A percentile compares a stretch with the other conserved stretches of the same genome.
Conservation (phyloP, 64 coral and sea anemone species). For the Dendrophyllia cribrosa region DNA sequence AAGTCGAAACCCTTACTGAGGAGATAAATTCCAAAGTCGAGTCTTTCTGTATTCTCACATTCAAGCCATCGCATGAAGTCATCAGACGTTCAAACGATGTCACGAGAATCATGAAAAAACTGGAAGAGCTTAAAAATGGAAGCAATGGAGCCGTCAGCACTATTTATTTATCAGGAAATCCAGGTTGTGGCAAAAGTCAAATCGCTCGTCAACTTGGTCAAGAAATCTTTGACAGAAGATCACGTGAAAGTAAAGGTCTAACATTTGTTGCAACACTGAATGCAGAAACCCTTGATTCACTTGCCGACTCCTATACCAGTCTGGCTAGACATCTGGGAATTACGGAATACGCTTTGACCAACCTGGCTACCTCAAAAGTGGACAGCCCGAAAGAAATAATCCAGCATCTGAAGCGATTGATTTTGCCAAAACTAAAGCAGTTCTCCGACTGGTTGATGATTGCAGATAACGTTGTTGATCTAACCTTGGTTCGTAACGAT, state of each 20-base stretch:
- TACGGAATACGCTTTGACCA: constrained; percentile 1
- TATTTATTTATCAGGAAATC: constrained; percentile 5
- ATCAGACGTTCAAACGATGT: neutral
- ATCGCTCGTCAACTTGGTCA: neutral
- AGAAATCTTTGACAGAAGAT: neutral
- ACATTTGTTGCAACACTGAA: constrained; percentile 6
- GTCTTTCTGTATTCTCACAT: neutral
- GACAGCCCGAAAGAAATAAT: neutral
- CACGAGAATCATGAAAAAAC: neutral
- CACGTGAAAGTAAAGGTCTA: neutral
- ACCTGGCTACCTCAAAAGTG: neutral
- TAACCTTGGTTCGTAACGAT: constrained; percentile 1
- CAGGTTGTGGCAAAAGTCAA: constrained; percentile 18
- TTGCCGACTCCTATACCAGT: constrained; percentile 16
- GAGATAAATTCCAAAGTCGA: neutral
- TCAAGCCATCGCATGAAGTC: neutral
- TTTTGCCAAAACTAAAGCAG: neutral
- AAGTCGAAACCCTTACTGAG: too few relatives aligned
- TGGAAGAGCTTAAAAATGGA: neutral
- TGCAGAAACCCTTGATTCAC: constrained; percentile 4
- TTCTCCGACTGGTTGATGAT: constrained; percentile 53
- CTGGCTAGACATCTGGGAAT: constrained; percentile 18
- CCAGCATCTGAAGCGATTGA: neutral
- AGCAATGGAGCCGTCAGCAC: too few relatives aligned
- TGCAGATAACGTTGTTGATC: constrained; percentile 25